Conservation (phyloP, 1,140 invertebrate species). For the Sycophila sp. region DNA sequence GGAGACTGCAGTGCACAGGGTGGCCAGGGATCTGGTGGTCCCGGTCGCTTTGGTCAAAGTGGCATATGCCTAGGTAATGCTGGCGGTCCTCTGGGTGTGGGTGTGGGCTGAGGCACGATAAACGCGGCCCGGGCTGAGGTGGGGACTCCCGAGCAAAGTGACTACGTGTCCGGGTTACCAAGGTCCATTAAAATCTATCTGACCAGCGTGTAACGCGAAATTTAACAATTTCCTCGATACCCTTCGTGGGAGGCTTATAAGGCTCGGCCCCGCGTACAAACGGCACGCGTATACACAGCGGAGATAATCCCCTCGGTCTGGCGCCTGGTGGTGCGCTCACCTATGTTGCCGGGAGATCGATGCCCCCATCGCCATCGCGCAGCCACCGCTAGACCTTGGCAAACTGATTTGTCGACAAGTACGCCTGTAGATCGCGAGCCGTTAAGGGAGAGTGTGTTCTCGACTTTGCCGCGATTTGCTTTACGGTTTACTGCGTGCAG, state of each 20-base stretch:
- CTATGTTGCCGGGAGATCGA: background rate
- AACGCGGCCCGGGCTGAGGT: background rate
- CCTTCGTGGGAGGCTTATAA: too few species aligned
- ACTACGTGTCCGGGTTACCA: slow-evolving; percentile 61
- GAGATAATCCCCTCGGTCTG: slow-evolving; percentile 13
- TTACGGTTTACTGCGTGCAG: background rate
- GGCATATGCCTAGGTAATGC: background rate
- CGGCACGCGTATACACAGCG: background rate
- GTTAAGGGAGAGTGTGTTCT: too few species aligned
- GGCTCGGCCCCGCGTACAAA: too few species aligned
- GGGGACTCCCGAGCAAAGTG: slow-evolving; percentile 58
- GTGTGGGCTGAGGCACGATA: background rate
- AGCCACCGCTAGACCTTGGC: too few species aligned
- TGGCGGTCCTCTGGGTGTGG: background rate
- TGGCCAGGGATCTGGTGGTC: too few species aligned
- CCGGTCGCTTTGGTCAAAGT: too few species aligned
- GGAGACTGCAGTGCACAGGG: too few species aligned
- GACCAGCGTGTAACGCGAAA: slow-evolving; percentile 49
- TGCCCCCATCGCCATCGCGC: background rate
- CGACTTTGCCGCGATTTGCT: background rate
- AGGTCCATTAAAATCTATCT: slow-evolving; percentile 64
- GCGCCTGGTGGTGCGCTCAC: background rate
- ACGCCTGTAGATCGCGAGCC: too few species aligned
- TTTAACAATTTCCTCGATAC: slow-evolving; percentile 56
- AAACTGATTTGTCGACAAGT: too few species aligned